Conservation (phyloP, 2,888 invertebrate species). For the Aproaerema taeniolella region DNA sequence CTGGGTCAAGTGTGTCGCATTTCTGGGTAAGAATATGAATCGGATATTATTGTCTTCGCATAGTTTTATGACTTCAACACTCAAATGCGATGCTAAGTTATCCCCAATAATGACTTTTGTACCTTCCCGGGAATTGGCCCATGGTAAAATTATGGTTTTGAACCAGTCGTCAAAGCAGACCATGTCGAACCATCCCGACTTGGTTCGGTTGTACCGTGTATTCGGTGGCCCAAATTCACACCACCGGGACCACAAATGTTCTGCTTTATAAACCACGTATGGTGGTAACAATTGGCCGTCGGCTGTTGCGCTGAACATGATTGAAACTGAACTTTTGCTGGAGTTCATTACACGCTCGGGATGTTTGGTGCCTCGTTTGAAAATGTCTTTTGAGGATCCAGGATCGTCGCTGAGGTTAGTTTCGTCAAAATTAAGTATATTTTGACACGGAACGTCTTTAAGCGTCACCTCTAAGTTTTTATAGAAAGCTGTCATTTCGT, state of each 20-base stretch:
- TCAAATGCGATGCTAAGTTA: constrained; percentile 16
- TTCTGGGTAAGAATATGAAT: constrained; percentile 6
- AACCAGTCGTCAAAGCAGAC: constrained; percentile 35
- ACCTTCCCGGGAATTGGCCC: constrained; percentile 8
- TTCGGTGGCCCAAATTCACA: constrained; percentile 35
- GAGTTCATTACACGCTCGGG: constrained; percentile 34
- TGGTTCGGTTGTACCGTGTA: constrained; percentile 36
- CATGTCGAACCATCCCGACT: constrained; percentile 39
- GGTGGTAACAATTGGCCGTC: constrained; percentile 25
- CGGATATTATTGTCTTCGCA: constrained; percentile 4
- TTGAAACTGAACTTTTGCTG: constrained; percentile 32
- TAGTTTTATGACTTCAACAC: constrained; percentile 1
- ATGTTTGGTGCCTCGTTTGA: constrained; percentile 33
- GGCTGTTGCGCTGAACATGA: constrained; percentile 42
- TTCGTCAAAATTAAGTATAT: constrained; percentile 17
- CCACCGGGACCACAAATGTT: constrained; percentile 40
- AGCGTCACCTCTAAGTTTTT: constrained; percentile 5
- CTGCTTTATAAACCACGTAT: constrained; percentile 47
- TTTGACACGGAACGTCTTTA: constrained; percentile 1
- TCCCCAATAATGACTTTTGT: constrained; percentile 18
- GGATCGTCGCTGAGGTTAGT: constrained; percentile 18
- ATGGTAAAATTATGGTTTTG: constrained; percentile 17
- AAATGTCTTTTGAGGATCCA: constrained; percentile 24
- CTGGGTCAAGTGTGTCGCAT: constrained; percentile 7
- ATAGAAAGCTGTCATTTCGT: constrained; percentile 6